Base-by-base conservation (phyloP, 2,113 vertebrate species). In the Desmodus rotundus region DNA sequence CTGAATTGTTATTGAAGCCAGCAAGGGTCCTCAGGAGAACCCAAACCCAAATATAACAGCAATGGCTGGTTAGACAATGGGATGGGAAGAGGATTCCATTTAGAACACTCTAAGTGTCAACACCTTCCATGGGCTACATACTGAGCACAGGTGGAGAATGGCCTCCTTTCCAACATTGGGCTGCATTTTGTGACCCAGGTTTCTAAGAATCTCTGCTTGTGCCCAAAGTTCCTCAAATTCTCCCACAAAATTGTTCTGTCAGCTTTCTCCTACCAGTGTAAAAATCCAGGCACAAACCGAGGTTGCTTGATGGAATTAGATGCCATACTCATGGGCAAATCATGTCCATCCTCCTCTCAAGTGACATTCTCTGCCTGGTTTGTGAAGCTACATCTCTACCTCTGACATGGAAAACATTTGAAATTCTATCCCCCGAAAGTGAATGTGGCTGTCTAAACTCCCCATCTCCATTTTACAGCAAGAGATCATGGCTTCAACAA, bases 71-170 rank as follows among this genome's bases (percentile, higher is more conserved):
- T 45, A n/a, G 72, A 33, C 45, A 56, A 47, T 28, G 19, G 81
- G 82, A 33, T 4, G 47, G 50, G 72, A 72, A 31, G 47, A 50
- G 63, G 26, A 68, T 63, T 90, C 61, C 26, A 54, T 24, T 12
- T 15, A n/a, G 14, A 61, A 3, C 7, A 24, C 15, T 31, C 43
- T 28, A 19, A 26, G 28, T 17, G 14, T 24, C 26, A 19, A 11
- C 1, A 0, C 16, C 3, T 0, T 14, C 33, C 20, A 5, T 11
- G 5, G 36, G n/a, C 50, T 72, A 0, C 11, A 0, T 5, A 19
- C 20, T 7, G 12, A n/a, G 45, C 33, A 68, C 12, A 52, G 43
- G 28, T 50, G 47, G 22, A 33, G 61, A 47, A 16, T 13, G 68
- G 17, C 9, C n/a, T 74, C 67, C 50, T 87, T 88, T 17, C n/a